Conservation (phyloP, 2,113 vertebrate species). For the Numida meleagris region DNA sequence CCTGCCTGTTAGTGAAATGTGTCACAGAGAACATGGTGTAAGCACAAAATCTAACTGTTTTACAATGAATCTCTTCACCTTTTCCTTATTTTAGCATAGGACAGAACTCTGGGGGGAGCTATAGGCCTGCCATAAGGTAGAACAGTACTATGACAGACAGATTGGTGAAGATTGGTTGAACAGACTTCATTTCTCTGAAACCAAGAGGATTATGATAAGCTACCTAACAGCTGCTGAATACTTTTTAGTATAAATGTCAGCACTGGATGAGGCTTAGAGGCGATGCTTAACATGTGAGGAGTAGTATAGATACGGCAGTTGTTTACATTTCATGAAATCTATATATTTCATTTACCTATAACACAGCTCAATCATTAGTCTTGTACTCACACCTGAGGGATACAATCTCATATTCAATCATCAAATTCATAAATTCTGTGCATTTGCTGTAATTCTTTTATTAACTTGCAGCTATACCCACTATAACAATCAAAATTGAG, state of each 20-base stretch:
- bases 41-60: not conserved
- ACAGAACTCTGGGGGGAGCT: slow-evolving; percentile 59
- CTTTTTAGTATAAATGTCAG: slow-evolving; percentile 20
- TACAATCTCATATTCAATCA: not conserved
- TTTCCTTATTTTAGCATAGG: not conserved
- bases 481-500: not conserved
- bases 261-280: not conserved
- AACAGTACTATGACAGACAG: not conserved
- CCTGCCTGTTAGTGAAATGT: not conserved
- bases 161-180: not conserved
- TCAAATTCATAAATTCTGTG: not conserved
- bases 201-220: slow-evolving; percentile 17
- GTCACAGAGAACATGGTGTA: not conserved
- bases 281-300: not conserved
- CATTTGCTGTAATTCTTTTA: not conserved
- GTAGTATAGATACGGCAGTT: not conserved
- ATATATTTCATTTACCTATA: not conserved
- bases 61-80: not conserved
- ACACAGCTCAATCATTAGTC: not conserved
- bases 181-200: slow-evolving; percentile 47
- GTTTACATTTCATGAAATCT: not conserved
- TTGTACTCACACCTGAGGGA: not conserved
- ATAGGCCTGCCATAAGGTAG: not conserved
- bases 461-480: not conserved
- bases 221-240: not conserved